Base-by-base conservation (phyloP, 2,888 invertebrate genomes). In the Agrypnus murinus region DNA sequence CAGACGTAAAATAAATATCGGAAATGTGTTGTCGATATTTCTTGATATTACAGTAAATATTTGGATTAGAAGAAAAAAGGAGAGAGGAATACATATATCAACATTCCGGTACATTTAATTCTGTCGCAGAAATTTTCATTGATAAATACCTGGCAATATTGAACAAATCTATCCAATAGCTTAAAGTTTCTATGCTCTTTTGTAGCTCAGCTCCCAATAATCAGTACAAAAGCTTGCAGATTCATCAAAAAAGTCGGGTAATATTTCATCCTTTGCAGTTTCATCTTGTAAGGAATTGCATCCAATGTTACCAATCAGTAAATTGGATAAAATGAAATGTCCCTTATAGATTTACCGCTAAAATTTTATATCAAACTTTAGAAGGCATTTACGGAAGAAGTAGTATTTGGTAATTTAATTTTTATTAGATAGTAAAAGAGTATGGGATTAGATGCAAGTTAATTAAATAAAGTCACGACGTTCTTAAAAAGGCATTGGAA, bases 161-260 rank as follows among this genome's bases (percentile, higher is more conserved):
- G 77, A 78, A 83, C 81, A 82, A 83, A 83, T 83, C 82, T 81
- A 77, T 77, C 81, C 81, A 80, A 84, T 83, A 83, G 83, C 81
- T 83, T 81, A 81, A n/a, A 12, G 80, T 80, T 81, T 77, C 80
- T 84, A 86, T 86, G 87, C 84, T 86, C 88, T 86, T 89, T 89
- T 89, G 89, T 87, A 89, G 88, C 86, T 84, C 82, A 83, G 85
- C 84, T 85, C 82, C 81, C 82, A 81, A 80, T 83, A 82, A 83
- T 83, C 82, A 82, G 81, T 74, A 82, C 81, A 81, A 82, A 83
- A 83, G 83, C 81, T 81, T 74, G 70, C 70, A 81, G 80, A 82
- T 84, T 83, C 83, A 83, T 84, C 83, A 83, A 77, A 74, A 78
- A 81, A 82, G 80, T 81, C 79, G 77, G 73, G 73, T 72, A 65